Conservation (phyloP, 2,888 invertebrate genomes). For the Plebejus anna region DNA sequence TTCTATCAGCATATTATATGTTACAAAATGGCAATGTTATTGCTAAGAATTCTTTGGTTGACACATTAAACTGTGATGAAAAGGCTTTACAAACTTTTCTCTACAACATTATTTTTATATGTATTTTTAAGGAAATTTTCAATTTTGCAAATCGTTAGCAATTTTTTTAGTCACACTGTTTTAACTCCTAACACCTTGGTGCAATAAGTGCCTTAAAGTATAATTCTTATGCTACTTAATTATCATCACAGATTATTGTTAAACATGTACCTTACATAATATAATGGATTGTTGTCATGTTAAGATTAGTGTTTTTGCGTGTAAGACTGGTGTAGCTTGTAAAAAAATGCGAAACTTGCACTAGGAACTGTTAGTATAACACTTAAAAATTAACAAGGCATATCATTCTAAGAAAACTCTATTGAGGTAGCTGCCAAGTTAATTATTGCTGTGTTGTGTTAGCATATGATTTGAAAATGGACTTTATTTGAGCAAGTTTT, state of each 20-base stretch:
- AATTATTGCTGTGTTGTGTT: background rate
- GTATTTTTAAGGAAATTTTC: background rate
- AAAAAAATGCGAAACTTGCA: background rate
- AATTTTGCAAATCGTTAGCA: constrained; percentile 20
- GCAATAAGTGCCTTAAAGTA: constrained; percentile 12
- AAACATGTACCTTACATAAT: constrained; percentile 1
- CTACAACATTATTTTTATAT: background rate
- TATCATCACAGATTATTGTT: constrained; percentile 25
- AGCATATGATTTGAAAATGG: background rate
- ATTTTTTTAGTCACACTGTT: constrained; percentile 9
- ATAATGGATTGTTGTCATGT: background rate
- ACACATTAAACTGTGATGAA: constrained; percentile 10
- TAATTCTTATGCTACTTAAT: constrained; percentile 21
- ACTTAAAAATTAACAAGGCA: background rate
- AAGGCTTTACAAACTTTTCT: background rate
- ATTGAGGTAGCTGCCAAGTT: background rate
- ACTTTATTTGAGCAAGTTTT: constrained; percentile 5
- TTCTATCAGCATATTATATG: background rate
- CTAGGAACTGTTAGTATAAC: background rate
- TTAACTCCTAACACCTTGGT: constrained; percentile 17
- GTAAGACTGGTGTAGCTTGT: background rate
- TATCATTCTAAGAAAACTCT: background rate
- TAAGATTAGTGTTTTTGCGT: background rate
- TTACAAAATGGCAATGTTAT: background rate
- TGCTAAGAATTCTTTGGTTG: background rate